Percentiles rank a stretch among this genome's conserved stretches.
These are phyloP conservation scores for Saccostrea cuccullata DNA, from an alignment of 1,140 invertebrate genomes.

Conservation along the genomic window DNA sequence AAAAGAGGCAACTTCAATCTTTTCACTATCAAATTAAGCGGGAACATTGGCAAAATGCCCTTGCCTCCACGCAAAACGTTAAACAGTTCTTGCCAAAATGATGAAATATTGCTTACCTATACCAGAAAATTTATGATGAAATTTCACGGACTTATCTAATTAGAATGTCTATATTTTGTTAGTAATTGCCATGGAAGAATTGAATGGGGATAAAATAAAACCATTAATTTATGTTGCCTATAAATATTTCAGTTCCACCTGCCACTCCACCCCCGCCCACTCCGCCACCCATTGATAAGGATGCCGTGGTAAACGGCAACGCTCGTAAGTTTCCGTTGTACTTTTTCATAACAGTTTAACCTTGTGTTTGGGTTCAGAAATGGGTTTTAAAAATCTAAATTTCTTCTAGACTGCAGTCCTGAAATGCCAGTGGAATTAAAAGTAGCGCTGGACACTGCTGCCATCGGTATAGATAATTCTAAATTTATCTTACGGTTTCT, in stretches of 20 bases:
- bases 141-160: too few relatives aligned
- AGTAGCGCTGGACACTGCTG: constrained; percentile 31
- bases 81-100: too few relatives aligned
- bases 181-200: too few relatives aligned
- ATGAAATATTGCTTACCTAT: too few relatives aligned
- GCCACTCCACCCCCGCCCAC: constrained; percentile 2
- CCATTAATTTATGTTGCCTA: neutral
- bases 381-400: neutral
- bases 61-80: too few relatives aligned
- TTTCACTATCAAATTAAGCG: too few relatives aligned
- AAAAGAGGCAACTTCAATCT: too few relatives aligned
- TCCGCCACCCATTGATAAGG: neutral
- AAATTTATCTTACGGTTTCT: constrained; percentile 43
- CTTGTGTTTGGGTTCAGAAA: neutral
- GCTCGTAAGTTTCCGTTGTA: neutral
- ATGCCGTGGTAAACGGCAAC: neutral
- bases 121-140: too few relatives aligned
- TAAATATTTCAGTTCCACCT: neutral
- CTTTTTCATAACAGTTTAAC: neutral
- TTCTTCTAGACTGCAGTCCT: constrained; percentile 37
- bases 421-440: constrained; percentile 8
- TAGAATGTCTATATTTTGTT: too few relatives aligned
- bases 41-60: too few relatives aligned
- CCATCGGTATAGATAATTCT: constrained; percentile 39
- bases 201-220: too few relatives aligned